Conservation (phyloP, 2,797 vertebrate genomes). For the Arctocebus calabarensis region DNA sequence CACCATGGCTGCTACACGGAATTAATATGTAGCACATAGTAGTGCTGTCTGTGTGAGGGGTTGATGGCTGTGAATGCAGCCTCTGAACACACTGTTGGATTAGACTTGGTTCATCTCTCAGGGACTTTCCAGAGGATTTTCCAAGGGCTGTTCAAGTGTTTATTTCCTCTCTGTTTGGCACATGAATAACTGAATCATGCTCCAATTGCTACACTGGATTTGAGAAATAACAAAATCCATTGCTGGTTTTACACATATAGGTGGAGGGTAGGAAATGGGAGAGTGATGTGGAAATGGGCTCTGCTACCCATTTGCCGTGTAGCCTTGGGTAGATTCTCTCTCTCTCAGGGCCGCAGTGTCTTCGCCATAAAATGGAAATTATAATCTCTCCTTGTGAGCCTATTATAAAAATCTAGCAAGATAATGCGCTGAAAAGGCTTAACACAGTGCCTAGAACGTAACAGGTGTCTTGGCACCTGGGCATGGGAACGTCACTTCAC, state of each 20-base stretch:
- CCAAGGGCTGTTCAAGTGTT: conserved; percentile 56
- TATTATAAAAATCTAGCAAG: not conserved
- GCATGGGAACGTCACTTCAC: not conserved
- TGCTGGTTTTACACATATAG: not conserved
- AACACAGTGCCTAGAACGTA: not conserved
- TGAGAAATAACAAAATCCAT: conserved; percentile 41
- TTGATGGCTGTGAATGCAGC: conserved; percentile 23
- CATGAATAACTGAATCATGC: conserved; percentile 50
- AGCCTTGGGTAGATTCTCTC: not conserved
- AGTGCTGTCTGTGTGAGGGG: not conserved
- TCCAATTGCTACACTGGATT: conserved; percentile 23
- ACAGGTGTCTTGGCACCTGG: not conserved
- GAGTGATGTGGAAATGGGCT: fast-evolving
- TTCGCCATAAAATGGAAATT: not conserved
- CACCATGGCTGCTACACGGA: not conserved
- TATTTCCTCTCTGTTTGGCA: conserved; percentile 62
- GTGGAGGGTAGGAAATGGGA: not conserved
- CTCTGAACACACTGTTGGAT: not conserved
- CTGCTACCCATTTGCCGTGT: not conserved
- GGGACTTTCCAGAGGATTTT: conserved; percentile 73
- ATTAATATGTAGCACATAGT: not conserved
- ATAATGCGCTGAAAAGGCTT: not conserved
- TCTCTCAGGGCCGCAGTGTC: not conserved
- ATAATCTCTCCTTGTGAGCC: not conserved
- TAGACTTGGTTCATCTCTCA: not conserved